Conservation (phyloP, 2,113 vertebrate species). For the Tyto alba region DNA sequence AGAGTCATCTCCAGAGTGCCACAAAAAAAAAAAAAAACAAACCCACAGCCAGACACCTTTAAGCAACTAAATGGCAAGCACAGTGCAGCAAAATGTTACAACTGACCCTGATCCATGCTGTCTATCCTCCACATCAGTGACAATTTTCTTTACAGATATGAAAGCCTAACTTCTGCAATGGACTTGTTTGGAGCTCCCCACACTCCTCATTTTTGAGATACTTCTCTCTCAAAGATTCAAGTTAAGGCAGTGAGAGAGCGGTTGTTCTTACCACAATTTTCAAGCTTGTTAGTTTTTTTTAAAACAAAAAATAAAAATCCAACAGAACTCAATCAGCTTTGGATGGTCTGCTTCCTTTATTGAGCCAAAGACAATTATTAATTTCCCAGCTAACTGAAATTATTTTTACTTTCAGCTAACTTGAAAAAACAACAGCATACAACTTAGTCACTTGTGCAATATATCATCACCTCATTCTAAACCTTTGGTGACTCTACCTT, state of each 20-base stretch:
- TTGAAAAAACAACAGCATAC: not conserved
- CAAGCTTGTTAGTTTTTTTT: not conserved
- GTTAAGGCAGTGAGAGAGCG: not conserved
- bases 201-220: rapidly evolving
- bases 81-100: not conserved
- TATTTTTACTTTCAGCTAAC: not conserved
- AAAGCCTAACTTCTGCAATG: not conserved
- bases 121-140: not conserved
- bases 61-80: not conserved
- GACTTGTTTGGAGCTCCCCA: not conserved
- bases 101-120: not conserved
- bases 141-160: not conserved
- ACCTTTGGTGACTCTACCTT: not conserved
- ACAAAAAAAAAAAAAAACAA: not conserved
- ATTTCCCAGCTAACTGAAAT: not conserved
- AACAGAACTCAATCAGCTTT: not conserved
- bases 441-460: not conserved
- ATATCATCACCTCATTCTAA: not conserved
- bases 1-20: not conserved
- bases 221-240: not conserved
- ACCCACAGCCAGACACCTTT: not conserved
- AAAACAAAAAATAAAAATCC: too few relatives aligned
- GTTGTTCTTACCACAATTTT: not conserved
- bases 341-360: not conserved
- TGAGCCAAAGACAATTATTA: not conserved